phyloP scores from a whole-genome alignment of 2,888 invertebrate species.

The Creontiades dilutus region DNA sequence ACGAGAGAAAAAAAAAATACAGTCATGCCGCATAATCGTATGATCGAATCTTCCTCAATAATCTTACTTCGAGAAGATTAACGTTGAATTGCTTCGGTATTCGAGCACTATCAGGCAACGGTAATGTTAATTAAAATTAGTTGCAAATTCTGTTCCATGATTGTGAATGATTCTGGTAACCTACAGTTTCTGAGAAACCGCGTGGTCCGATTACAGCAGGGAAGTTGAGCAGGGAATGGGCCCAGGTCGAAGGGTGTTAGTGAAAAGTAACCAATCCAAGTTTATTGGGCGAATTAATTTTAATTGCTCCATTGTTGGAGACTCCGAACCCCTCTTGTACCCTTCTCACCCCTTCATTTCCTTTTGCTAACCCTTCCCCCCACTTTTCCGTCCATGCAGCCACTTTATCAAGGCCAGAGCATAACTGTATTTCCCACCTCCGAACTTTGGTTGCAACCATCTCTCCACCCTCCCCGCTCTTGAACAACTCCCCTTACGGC shows the following conservation, averaged over 20 bases:
- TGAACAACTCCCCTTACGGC: background rate
- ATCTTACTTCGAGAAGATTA: too few species aligned
- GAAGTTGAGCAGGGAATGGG: background rate
- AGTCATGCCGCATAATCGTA: too few species aligned
- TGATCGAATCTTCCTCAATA: too few species aligned
- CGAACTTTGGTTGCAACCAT: constrained; percentile 58
- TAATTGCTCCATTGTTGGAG: constrained; percentile 66
- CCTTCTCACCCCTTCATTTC: background rate
- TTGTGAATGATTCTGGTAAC: too few species aligned
- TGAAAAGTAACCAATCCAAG: constrained; percentile 56
- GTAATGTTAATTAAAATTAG: too few species aligned
- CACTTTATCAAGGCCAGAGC: constrained; percentile 58
- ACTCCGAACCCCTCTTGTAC: background rate
- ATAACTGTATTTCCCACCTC: constrained; percentile 63
- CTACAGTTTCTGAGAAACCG: background rate
- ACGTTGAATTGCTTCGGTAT: too few species aligned
- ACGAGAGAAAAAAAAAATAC: too few species aligned
- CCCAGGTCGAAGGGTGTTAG: background rate
- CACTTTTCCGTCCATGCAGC: constrained; percentile 4
- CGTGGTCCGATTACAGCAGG: background rate
- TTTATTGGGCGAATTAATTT: constrained; percentile 69
- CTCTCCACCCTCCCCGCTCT: constrained; percentile 11
- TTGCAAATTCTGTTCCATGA: too few species aligned
- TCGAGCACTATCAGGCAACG: too few species aligned
- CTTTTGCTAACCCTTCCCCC: too few species aligned